A percentile compares a stretch with the other conserved stretches of the same genome.
These are phyloP conservation scores for Timandra comae DNA, from an alignment of 2,888 invertebrate genomes.

Conservation along the genomic window DNA sequence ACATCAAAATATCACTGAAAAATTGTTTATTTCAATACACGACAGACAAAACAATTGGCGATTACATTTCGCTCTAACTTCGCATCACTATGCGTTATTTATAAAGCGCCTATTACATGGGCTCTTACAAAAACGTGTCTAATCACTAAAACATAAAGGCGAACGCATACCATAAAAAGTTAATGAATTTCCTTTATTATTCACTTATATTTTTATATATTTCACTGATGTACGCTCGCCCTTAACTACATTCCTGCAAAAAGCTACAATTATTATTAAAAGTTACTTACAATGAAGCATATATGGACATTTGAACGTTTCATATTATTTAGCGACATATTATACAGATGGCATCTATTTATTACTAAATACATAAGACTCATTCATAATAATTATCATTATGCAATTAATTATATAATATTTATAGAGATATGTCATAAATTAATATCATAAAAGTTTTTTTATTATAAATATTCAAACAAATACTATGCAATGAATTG, in stretches of 20 bases:
- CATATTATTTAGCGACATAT: background rate
- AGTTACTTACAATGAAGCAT: background rate
- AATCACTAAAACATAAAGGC: background rate
- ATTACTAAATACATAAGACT: background rate
- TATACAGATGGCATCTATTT: slow-evolving; percentile 2
- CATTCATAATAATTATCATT: too few species aligned
- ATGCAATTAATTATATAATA: too few species aligned
- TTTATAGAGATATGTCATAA: slow-evolving; percentile 13
- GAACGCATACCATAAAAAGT: too few species aligned
- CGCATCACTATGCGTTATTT: slow-evolving; percentile 47
- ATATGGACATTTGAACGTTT: background rate
- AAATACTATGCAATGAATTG: slow-evolving; percentile 2
- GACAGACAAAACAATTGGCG: slow-evolving; percentile 61
- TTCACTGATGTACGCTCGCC: too few species aligned
- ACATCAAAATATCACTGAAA: slow-evolving; percentile 37
- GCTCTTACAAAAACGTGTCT: slow-evolving; percentile 15
- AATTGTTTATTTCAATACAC: slow-evolving; percentile 60
- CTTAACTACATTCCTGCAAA: background rate
- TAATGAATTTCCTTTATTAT: too few species aligned
- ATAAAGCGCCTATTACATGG: slow-evolving; percentile 43
- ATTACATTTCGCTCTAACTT: slow-evolving; percentile 51
- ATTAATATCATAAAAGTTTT: slow-evolving; percentile 5
- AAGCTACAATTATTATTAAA: background rate
- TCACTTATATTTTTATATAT: too few species aligned
- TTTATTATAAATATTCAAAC: background rate